Evolutionary conservation across 2,113 vertebrate genomes (phyloP).

Genomic region (Miniopterus natalensis): DNA sequence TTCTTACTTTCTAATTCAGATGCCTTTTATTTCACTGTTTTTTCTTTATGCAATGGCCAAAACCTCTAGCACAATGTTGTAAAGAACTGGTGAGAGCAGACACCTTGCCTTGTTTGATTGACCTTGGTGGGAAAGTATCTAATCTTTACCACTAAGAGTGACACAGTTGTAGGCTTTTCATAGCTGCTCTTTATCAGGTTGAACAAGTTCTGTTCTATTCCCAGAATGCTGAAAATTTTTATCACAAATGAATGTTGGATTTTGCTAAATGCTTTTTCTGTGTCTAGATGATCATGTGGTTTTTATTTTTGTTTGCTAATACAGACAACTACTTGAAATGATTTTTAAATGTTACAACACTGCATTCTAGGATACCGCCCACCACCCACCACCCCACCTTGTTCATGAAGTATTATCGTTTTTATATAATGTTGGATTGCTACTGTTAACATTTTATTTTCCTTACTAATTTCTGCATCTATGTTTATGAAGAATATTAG

Average conservation of each 20-base stretch:
- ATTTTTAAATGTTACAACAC: neutral
- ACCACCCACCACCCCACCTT: neutral
- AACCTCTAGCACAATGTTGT: constrained; percentile 1
- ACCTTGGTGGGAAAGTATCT: neutral
- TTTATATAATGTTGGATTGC: constrained; percentile 18
- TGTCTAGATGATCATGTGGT: neutral
- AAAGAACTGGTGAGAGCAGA: neutral
- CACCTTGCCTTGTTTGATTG: neutral
- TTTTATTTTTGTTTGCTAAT: constrained; percentile 26
- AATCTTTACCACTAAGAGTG: neutral
- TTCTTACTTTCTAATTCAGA: constrained; percentile 43
- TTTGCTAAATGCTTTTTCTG: constrained; percentile 13
- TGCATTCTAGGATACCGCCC: neutral
- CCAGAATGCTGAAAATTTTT: neutral
- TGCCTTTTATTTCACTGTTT: constrained; percentile 1
- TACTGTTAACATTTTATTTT: neutral
- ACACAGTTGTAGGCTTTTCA: neutral
- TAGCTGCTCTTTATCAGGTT: neutral
- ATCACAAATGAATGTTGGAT: neutral
- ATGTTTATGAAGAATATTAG: neutral
- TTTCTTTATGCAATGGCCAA: neutral
- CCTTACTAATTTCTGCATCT: neutral
- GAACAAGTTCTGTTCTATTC: neutral
- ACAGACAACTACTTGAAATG: neutral
- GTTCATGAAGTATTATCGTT: neutral